These are phyloP conservation scores for Tanytarsus gracilentus DNA, from an alignment of 2,888 invertebrate species.

Conservation along the genomic window DNA sequence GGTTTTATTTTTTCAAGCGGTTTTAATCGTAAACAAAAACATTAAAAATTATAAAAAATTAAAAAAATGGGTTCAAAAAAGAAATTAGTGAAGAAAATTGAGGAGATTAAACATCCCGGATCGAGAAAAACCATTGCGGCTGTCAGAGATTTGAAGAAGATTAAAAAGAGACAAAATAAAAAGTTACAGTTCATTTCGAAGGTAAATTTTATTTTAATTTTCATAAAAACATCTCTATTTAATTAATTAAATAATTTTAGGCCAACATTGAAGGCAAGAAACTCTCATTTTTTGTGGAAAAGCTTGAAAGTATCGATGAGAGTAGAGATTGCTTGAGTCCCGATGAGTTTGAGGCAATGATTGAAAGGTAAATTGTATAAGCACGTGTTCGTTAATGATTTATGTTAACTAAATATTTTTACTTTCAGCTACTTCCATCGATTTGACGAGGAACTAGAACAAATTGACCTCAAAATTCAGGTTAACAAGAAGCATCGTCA, in stretches of 20 bases:
- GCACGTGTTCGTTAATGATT: not conserved
- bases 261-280: slow-evolving; percentile 66
- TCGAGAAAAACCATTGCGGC: slow-evolving; percentile 7
- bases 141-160: slow-evolving; percentile 16
- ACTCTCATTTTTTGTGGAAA: slow-evolving; percentile 65
- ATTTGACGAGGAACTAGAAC: slow-evolving; percentile 69
- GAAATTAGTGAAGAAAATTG: slow-evolving; percentile 13
- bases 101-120: slow-evolving; percentile 16
- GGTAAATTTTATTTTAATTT: not conserved
- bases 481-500: slow-evolving; percentile 56
- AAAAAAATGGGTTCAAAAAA: slow-evolving; percentile 18
- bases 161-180: slow-evolving; percentile 15
- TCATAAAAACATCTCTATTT: not conserved
- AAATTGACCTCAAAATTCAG: slow-evolving; percentile 68
- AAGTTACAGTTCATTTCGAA: slow-evolving; percentile 4
- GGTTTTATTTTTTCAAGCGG: not conserved
- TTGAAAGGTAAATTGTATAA: slow-evolving; percentile 47
- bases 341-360: slow-evolving; percentile 50
- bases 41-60: not conserved
- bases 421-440: slow-evolving; percentile 47
- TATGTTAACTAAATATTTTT: too few species aligned
- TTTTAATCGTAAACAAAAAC: not conserved
- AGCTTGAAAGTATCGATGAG: slow-evolving; percentile 45
- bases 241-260: not conserved
- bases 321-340: slow-evolving; percentile 49